Base-by-base conservation (phyloP, 1,140 invertebrate genomes). In the Zaprionus ornatus region DNA sequence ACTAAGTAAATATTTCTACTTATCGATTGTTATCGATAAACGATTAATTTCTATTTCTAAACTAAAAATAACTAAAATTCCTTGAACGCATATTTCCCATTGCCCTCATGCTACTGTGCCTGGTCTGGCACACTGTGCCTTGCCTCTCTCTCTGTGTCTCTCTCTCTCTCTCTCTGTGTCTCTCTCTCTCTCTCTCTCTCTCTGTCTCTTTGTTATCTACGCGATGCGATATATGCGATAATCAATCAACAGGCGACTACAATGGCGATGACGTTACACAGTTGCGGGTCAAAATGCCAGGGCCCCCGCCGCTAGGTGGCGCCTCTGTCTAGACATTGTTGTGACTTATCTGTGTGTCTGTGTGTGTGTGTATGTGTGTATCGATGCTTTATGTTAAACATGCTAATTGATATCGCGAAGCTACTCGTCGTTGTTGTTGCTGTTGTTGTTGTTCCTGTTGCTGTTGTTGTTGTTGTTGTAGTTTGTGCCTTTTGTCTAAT, bases 361-460 rank as follows among this genome's bases (percentile, higher is more conserved):
- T 40, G 5, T 9, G n/a, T 9, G 40, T 42, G 40, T 42, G 40
- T 37, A 12, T 37, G 35, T 37, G 35, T 37, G 35, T 37, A 10
- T 17, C n/a, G n/a, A 45, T 45, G 40, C 40, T 45, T 45, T 45
- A 17, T 59, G 57, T 75, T 68, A 82, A 67, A 74, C 77, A 84
- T 90, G 79, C 85, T 90, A 90, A 86, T 90, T 90, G 79, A 77
- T 82, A 71, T 73, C 19, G 66, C 83, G 80, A 66, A 77, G 68
- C 77, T 71, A 68, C 82, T 83, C 81, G 79, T 55, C 45, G 54
- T 61, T 52, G 27, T 48, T 62, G 10, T 56, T 79, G 32, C 57
- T 67, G 52, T 50, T 65, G 56, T 71, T 45, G 62, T 42, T 59
- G 66, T 61, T 62, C 23, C 17, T 29, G 35, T 19, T 61, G 37